Percentiles rank a stretch among this genome's conserved stretches.
phyloP scores from a whole-genome alignment of 2,113 vertebrate species.

The Turnix velox region DNA sequence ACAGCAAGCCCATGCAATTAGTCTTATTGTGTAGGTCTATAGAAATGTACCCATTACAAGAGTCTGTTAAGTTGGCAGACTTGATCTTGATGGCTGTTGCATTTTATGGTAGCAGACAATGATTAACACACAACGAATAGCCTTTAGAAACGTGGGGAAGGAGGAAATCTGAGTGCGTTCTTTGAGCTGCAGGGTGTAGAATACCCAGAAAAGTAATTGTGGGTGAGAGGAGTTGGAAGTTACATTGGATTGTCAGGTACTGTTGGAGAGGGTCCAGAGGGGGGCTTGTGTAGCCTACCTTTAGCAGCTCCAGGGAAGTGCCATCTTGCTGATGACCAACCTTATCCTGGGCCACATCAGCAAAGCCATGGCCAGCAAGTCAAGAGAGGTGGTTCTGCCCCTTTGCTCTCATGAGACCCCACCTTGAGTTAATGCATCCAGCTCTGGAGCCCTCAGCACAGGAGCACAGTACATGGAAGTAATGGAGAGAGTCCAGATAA shows the following conservation, averaged over 20 bases:
- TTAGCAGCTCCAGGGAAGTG: no score
- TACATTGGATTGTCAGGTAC: neutral
- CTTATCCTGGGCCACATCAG: no score
- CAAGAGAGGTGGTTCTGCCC: no score
- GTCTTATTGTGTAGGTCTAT: slow-evolving; percentile 69
- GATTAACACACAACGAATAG: slow-evolving; percentile 12
- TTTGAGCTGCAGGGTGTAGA: neutral
- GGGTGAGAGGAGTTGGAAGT: neutral
- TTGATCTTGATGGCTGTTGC: slow-evolving; percentile 6
- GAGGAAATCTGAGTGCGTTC: neutral
- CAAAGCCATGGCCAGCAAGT: no score
- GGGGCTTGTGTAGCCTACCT: no score
- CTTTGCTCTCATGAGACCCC: no score
- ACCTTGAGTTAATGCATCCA: no score
- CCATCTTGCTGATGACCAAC: no score
- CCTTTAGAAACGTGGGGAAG: neutral
- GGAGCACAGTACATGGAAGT: no score
- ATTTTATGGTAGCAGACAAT: slow-evolving; percentile 51
- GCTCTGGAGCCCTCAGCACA: no score
- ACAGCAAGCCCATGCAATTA: slow-evolving; percentile 71
- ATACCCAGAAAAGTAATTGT: neutral
- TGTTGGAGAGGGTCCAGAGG: no score
- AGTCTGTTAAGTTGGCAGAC: slow-evolving; percentile 52
- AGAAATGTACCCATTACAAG: slow-evolving; percentile 69
- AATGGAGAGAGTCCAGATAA: no score